These are phyloP conservation scores for Argyresthia albistria DNA, from an alignment of 2,888 invertebrate genomes.

Conservation along the genomic window DNA sequence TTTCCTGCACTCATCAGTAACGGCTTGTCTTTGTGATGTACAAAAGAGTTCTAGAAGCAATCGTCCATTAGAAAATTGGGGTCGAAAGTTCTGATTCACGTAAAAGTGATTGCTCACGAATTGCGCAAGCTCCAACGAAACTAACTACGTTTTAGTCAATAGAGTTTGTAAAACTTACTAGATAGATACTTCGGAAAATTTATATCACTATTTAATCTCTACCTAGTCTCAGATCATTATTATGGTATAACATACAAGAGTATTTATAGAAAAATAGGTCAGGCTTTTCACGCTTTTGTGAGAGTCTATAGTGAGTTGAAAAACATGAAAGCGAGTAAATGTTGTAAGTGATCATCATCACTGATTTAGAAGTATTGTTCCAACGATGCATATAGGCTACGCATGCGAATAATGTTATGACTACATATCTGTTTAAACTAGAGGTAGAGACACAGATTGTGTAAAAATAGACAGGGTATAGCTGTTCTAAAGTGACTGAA, in stretches of 20 bases:
- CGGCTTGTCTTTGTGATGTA: slow-evolving; percentile 22
- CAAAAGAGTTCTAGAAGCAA: slow-evolving; percentile 21
- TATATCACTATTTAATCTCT: not conserved
- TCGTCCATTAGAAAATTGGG: slow-evolving; percentile 1
- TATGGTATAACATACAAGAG: not conserved
- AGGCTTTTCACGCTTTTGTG: too few species aligned
- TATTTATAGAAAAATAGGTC: slow-evolving; percentile 18
- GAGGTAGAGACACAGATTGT: too few species aligned
- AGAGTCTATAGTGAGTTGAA: slow-evolving; percentile 21
- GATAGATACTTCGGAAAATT: not conserved
- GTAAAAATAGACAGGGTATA: too few species aligned
- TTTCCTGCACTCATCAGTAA: slow-evolving; percentile 23
- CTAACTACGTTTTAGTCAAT: too few species aligned
- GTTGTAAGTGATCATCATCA: slow-evolving; percentile 55
- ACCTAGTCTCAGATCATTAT: not conserved
- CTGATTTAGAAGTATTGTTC: slow-evolving; percentile 42
- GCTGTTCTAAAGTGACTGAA: too few species aligned
- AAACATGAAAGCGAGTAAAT: slow-evolving; percentile 44
- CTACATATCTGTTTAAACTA: too few species aligned
- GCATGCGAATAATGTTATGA: not conserved
- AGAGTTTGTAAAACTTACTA: too few species aligned
- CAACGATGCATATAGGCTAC: slow-evolving; percentile 12
- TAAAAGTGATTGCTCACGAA: not conserved
- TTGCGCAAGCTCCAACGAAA: slow-evolving; percentile 1
- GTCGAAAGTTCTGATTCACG: slow-evolving; percentile 1